Evolutionary conservation across 2,888 invertebrate genomes (phyloP), one percentile per base, ranked within the genome.

Genomic region (Lomographa bimaculata): DNA sequence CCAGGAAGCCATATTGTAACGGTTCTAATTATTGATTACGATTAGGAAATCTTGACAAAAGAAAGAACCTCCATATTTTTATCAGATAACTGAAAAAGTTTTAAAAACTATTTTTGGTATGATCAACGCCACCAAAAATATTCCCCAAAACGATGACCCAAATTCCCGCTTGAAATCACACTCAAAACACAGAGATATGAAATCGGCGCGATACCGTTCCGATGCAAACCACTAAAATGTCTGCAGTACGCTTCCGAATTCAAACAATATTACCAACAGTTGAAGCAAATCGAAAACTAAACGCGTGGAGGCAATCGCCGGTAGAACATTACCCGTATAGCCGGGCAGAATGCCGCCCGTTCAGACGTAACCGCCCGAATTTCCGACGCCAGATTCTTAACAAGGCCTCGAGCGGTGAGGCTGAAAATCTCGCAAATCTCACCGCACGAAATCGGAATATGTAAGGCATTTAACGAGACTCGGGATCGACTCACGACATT

Each of bases 391-490:
- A 67, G 79, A 86, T 86, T 85, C 86, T 86, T 84, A 85, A 81
- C 85, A 68, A 79, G 73, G 76, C 80, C 72, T 50, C 65, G 50
- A 72, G 78, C 74, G 60, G 27, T 32, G 59, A 58, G 65, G 48
- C 66, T 71, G 84, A 86, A 87, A 87, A 87, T 87, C 79, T 82
- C 78, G 80, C 78, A 83, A 84, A 84, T 86, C 70, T 72, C 71
- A 62, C 79, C 74, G 65, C 74, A 80, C 81, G 72, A 73, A 61
- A 77, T 66, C 66, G 71, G 75, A 84, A 76, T 86, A 83, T 80
- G 84, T 81, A 73, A 76, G 82, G 84, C 67, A 86, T 87, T 85
- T 77, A 76, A 76, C 35, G 25, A 44, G 34, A 10, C 11, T 17
- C 23, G 19, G 19, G 27, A 40, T 40, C 27, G 27, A 33, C 42